Conservation (phyloP, 53 echinoderm and acorn worm species). For the Paracentrotus lividus region DNA sequence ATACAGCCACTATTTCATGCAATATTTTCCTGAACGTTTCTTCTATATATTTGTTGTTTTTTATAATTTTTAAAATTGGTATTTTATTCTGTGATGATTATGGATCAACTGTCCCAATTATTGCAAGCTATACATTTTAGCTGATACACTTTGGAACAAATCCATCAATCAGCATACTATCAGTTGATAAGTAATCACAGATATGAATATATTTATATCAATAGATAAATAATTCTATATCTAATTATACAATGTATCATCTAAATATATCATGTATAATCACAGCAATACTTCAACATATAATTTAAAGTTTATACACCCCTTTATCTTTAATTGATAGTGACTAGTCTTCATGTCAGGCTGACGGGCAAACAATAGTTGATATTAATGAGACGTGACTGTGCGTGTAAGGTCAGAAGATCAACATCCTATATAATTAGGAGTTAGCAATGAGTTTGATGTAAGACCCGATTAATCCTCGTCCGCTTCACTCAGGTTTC, state of each 20-base stretch:
- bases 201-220: too few relatives aligned
- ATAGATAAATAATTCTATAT: too few relatives aligned
- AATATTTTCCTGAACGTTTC: not conserved
- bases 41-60: not conserved
- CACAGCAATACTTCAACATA: not conserved
- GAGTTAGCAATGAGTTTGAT: not conserved
- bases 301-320: not conserved
- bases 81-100: too few relatives aligned
- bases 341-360: not conserved
- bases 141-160: not conserved
- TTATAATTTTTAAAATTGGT: too few relatives aligned
- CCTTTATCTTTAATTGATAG: not conserved
- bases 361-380: slow-evolving; percentile 27
- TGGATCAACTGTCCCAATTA: too few relatives aligned
- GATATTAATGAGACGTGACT: slow-evolving; percentile 45
- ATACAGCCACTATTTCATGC: not conserved
- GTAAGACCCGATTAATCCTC: not conserved
- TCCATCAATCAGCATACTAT: not conserved
- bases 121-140: not conserved
- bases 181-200: not conserved
- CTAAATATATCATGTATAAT: not conserved
- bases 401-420: slow-evolving; percentile 51
- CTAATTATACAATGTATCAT: too few relatives aligned
- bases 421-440: slow-evolving; percentile 5
- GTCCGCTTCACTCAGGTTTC: slow-evolving; percentile 1